phyloP scores from a whole-genome alignment of 2,888 invertebrate species.

The Congeria kusceri region DNA sequence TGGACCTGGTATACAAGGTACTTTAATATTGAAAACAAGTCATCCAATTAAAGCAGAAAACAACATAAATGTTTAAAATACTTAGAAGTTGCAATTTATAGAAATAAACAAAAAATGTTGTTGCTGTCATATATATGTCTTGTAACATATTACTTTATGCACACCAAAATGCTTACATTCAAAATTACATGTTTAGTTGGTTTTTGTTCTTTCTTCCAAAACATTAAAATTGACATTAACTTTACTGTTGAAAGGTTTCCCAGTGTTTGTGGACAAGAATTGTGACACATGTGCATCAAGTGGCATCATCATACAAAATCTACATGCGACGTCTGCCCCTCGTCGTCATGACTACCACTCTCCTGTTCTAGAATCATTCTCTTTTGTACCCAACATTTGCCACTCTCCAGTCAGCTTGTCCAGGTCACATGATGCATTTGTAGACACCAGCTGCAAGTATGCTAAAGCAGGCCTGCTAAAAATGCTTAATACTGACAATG shows the following conservation, averaged over 20 bases:
- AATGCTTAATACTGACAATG: slow-evolving; percentile 20
- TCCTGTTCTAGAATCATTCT: slow-evolving; percentile 94
- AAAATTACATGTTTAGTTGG: too few species aligned
- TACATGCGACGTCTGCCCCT: slow-evolving; percentile 96
- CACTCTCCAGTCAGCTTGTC: slow-evolving; percentile 30
- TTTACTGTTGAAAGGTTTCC: slow-evolving; percentile 54
- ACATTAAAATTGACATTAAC: background rate
- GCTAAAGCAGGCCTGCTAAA: slow-evolving; percentile 19
- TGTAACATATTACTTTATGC: too few species aligned
- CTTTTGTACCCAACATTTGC: slow-evolving; percentile 90
- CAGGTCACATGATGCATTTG: slow-evolving; percentile 59
- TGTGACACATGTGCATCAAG: slow-evolving; percentile 87
- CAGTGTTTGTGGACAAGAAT: slow-evolving; percentile 55
- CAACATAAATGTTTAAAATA: too few species aligned
- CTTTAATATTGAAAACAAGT: too few species aligned
- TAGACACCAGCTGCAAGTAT: slow-evolving; percentile 27
- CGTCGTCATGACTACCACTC: slow-evolving; percentile 89
- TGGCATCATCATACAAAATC: slow-evolving; percentile 94
- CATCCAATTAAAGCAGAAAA: too few species aligned
- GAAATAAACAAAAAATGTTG: too few species aligned
- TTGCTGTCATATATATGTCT: too few species aligned
- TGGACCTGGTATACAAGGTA: slow-evolving; percentile 62
- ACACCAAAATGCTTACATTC: too few species aligned
- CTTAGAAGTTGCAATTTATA: too few species aligned
- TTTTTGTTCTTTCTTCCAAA: too few species aligned